These are phyloP conservation scores for Drosophila nasuta DNA, from an alignment of 1,140 invertebrate species.

Conservation along the genomic window DNA sequence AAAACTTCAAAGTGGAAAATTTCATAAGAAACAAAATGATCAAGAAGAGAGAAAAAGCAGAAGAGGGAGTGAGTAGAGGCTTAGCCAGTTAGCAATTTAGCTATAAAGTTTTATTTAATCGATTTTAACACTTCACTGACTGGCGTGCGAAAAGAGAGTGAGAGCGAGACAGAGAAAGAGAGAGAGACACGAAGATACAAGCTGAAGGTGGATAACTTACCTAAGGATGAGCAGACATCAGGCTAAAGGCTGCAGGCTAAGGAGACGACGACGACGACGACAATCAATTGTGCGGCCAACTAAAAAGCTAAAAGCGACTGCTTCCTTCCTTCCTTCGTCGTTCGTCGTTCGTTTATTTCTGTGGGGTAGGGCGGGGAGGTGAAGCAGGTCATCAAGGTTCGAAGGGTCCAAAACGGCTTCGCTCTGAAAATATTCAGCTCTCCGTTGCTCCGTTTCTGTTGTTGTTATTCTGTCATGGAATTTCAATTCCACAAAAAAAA, in stretches of 20 bases:
- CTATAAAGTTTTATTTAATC: constrained; percentile 82
- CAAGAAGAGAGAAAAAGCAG: constrained; percentile 9
- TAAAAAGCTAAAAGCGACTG: constrained; percentile 55
- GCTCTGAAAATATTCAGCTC: constrained; percentile 18
- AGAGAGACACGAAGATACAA: background rate
- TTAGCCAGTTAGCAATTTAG: constrained; percentile 79
- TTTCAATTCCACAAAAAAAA: constrained; percentile 61
- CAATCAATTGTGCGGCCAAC: constrained; percentile 60
- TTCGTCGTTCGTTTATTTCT: no score
- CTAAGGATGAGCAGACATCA: background rate
- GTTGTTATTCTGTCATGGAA: constrained; percentile 42
- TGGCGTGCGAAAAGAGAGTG: background rate
- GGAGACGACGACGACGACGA: constrained; percentile 28
- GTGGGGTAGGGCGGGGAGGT: no score
- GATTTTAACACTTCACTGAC: constrained; percentile 81
- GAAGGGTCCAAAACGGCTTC: constrained; percentile 11
- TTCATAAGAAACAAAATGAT: constrained; percentile 50
- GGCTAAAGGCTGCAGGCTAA: constrained; percentile 14
- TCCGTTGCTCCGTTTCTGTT: background rate
- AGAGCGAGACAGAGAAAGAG: background rate
- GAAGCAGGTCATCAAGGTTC: constrained; percentile 17
- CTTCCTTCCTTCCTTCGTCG: constrained; percentile 34
- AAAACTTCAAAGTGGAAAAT: constrained; percentile 49
- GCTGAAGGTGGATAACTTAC: constrained; percentile 2
- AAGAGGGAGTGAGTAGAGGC: constrained; percentile 22